Evolutionary conservation across 92 coral and sea anemone genomes (phyloP), one percentile per base, ranked within the genome.

Genomic region (Desmophyllum pertusum): DNA sequence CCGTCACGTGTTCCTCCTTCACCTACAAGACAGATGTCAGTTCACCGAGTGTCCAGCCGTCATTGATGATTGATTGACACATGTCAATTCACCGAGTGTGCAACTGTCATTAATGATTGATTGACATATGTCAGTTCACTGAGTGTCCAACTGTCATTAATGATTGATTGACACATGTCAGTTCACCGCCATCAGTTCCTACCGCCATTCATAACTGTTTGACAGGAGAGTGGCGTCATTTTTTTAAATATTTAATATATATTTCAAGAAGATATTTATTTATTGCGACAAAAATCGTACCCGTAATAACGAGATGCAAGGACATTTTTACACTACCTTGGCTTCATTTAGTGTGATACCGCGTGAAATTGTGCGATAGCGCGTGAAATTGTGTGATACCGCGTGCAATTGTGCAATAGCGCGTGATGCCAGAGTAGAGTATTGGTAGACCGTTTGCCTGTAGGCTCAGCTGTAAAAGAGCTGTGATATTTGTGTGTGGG

Each of bases 1-100:
- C 89, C 94, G 36, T 84, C 93, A 17, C 89, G 83, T 73, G 91
- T 88, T 73, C 88, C 88, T 15, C 79, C 86, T 14, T 92, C 92
- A 55, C 90, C 94, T 41, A 89, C 85, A 43, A 84, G 89, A 69
- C 91, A 88, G 80, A 55, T 79, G 83, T 88, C 97, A 29, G 90
- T 93, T 36, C 94, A 93, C 52, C 75, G 81, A 65, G 65, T 82
- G 78, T 71, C 79, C 36, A 82, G 61, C 62, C 86, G 86, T 23
- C 79, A 57, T 57, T 71, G 33, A 40, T 36, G 53, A 68, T 48
- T 33, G 67, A 48, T 66, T 23, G 67, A 53, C 48, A 35, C 35
- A 65, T 79, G 83, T 63, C 48, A 53, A 19, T 25, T 40, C 19
- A 25, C 59, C 15, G 5, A 62, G 13, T 41, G 62, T 48, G 33